phyloP scores from a whole-genome alignment of 2,888 invertebrate species.

The Pocota personata region DNA sequence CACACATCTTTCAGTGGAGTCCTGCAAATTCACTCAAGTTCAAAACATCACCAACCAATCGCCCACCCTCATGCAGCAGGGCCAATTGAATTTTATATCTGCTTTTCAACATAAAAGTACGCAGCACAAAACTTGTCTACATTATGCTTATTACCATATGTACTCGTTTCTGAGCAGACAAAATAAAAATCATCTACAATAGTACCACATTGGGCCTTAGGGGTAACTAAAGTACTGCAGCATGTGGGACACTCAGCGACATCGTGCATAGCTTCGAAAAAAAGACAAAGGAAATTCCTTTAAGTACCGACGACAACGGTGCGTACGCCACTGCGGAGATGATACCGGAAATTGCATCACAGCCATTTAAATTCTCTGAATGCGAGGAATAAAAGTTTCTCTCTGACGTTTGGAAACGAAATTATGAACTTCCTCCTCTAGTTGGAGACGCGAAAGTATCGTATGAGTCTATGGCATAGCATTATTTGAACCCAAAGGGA shows the following conservation, averaged over 20 bases:
- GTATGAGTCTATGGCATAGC: not conserved
- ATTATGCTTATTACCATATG: slow-evolving; percentile 62
- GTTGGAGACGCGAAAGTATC: not conserved
- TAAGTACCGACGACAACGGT: slow-evolving; percentile 51
- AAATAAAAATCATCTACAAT: slow-evolving; percentile 26
- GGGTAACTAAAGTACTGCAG: slow-evolving; percentile 31
- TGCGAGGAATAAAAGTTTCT: slow-evolving; percentile 33
- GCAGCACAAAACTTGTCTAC: slow-evolving; percentile 61
- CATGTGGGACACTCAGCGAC: not conserved
- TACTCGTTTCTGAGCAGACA: not conserved
- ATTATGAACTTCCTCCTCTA: slow-evolving; percentile 64
- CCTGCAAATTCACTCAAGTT: slow-evolving; percentile 3
- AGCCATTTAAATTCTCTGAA: slow-evolving; percentile 65
- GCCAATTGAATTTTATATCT: slow-evolving; percentile 50
- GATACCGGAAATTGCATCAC: slow-evolving; percentile 71
- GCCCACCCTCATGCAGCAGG: not conserved
- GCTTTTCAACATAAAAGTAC: slow-evolving; percentile 28
- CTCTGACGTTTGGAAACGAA: slow-evolving; percentile 62
- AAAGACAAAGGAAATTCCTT: slow-evolving; percentile 51
- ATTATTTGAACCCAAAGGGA: slow-evolving; percentile 54
- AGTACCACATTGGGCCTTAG: slow-evolving; percentile 29
- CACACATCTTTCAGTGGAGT: not conserved
- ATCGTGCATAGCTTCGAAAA: slow-evolving; percentile 20
- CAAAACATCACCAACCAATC: not conserved
- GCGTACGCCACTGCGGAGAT: slow-evolving; percentile 49